These are phyloP conservation scores for Macrobrachium rosenbergii DNA, from an alignment of 1,140 invertebrate species.

Conservation along the genomic window DNA sequence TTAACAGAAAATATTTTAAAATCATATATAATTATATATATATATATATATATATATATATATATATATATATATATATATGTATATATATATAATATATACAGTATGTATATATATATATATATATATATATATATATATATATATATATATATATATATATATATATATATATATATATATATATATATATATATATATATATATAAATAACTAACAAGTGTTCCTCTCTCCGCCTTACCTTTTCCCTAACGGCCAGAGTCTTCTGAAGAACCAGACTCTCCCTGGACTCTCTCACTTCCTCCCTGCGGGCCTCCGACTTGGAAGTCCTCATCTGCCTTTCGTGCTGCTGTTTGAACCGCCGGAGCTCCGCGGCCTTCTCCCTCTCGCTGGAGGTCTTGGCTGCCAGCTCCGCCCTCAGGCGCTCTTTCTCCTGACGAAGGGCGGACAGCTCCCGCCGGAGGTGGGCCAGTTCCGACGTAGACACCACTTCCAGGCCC, in stretches of 20 bases:
- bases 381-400: constrained; percentile 40
- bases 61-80: too few relatives aligned
- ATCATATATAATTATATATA: too few relatives aligned
- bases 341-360: constrained; percentile 45
- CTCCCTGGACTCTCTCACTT: constrained; percentile 25
- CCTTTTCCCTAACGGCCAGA: constrained; percentile 51
- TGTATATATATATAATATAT: too few relatives aligned
- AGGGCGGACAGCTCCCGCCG: constrained; percentile 47
- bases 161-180: not conserved
- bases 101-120: too few relatives aligned
- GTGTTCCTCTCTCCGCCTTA: not conserved
- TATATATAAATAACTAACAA: constrained; percentile 1
- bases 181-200: not conserved
- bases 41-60: too few relatives aligned
- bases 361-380: constrained; percentile 26
- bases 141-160: too few relatives aligned
- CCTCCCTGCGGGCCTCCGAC: constrained; percentile 38
- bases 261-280: constrained; percentile 28
- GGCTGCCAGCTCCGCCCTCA: constrained; percentile 32
- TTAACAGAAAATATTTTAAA: too few relatives aligned
- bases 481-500: not conserved
- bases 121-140: too few relatives aligned
- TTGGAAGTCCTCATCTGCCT: constrained; percentile 29
- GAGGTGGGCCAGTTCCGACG: constrained; percentile 39
- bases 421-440: constrained; percentile 56